These are phyloP conservation scores for Clunio marinus DNA, from an alignment of 2,888 invertebrate genomes.

Conservation along the genomic window DNA sequence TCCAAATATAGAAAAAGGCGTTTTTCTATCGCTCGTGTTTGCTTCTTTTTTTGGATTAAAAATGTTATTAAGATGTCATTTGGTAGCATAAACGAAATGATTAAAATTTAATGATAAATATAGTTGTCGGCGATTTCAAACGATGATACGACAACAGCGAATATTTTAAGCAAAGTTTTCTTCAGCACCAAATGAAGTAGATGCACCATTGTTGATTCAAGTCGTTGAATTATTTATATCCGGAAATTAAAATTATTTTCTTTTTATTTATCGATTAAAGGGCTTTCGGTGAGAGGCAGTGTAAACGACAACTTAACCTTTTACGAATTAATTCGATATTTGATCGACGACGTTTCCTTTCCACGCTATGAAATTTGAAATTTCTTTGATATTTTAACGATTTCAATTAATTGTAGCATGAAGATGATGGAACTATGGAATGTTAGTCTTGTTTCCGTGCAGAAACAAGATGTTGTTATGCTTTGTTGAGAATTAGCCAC, in stretches of 20 bases:
- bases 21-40: too few relatives aligned
- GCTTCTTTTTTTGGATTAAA: background rate
- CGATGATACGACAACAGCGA: too few relatives aligned
- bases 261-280: background rate
- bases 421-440: too few relatives aligned
- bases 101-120: conserved; percentile 28
- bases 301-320: conserved; percentile 24
- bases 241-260: conserved; percentile 34
- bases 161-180: too few relatives aligned
- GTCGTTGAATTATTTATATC: conserved; percentile 34
- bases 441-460: too few relatives aligned
- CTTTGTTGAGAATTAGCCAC: background rate
- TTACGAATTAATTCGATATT: too few relatives aligned
- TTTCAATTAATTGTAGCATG: background rate
- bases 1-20: conserved; percentile 8
- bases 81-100: conserved; percentile 18
- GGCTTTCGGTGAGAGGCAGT: conserved; percentile 6
- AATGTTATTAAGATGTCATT: conserved; percentile 37
- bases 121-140: conserved; percentile 9
- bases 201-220: background rate
- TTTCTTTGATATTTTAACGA: too few relatives aligned
- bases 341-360: conserved; percentile 7
- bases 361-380: conserved; percentile 6
- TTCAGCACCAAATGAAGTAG: background rate
- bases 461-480: too few relatives aligned